Conservation (phyloP, 2,797 vertebrate species). For the Diglossa cyanea region DNA sequence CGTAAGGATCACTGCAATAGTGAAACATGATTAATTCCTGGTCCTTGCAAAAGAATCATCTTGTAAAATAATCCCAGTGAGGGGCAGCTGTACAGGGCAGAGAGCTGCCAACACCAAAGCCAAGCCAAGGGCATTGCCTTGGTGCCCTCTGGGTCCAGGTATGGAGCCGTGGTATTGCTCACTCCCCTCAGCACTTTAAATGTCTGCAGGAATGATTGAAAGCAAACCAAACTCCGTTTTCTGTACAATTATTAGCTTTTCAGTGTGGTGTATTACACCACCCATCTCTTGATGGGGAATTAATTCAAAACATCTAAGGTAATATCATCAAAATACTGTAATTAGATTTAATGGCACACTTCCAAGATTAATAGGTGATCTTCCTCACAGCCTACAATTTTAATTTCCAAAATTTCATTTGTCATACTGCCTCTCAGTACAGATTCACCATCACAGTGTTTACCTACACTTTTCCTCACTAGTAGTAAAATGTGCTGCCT, state of each 20-base stretch:
- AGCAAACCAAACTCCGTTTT: background rate
- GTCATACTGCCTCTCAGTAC: background rate
- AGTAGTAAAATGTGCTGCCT: constrained; percentile 8
- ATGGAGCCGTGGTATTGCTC: background rate
- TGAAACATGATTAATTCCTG: background rate
- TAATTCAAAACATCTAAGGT: constrained; percentile 19
- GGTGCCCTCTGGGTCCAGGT: background rate
- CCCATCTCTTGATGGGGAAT: background rate
- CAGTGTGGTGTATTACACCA: constrained; percentile 4
- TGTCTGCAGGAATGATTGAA: background rate
- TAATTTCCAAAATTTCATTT: constrained; percentile 58
- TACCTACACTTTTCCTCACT: background rate
- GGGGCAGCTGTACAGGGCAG: background rate
- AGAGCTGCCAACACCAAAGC: background rate
- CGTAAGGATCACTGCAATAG: background rate
- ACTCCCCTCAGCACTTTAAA: background rate
- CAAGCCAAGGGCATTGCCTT: background rate
- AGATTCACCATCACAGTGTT: background rate
- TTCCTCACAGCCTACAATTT: constrained; percentile 61
- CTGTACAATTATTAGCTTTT: constrained; percentile 5
- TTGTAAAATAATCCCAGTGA: background rate
- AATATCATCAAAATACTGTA: constrained; percentile 60
- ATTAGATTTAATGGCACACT: constrained; percentile 64
- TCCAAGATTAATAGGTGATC: constrained; percentile 62
- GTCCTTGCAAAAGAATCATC: background rate